Base-by-base conservation (phyloP, 30 jellyfish, hydroid and myxozoan genomes). In the Cassiopea andromeda region DNA sequence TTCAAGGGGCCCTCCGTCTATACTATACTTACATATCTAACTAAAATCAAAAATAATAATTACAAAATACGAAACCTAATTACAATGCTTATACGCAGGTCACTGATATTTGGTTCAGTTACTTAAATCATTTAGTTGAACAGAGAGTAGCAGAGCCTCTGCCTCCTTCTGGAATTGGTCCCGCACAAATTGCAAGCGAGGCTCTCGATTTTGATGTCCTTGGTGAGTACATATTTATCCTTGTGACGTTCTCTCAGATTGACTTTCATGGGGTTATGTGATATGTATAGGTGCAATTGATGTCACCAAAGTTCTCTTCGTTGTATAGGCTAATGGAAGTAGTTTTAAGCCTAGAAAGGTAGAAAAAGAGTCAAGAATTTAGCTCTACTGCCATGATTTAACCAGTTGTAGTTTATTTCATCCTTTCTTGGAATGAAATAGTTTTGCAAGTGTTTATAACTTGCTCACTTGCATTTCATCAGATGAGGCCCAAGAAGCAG, bases 401-500 rank as follows among this genome's bases (percentile, higher is more conserved):
- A 27, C 38, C 38, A 27, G 38, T 27, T 27, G 38, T 27, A 27
- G 64, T 54, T 54, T 10, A 54, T 54, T 54, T 54, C 64, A 54
- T 3, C 64, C 7, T 54, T 54, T 54, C 64, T 54, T 54, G 64
- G 12, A 10, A 6, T 54, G 7, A 54, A 54, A 54, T 54, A 3
- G 38, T 27, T 27, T 27, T 27, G 38, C 64, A 54, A 10, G 10
- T 54, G 64, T 54, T 3, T 3, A 54, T 54, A 10, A 54, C 64
- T 54, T 54, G 12, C 45, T 90, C 44, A 44, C 44, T 54, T 54
- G 12, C 15, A 2, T 69, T 13, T 1, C 67, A 57, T 17, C 78
- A 95, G 99, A 91, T 71, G 99, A 95, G 73, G 99, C 97, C 13
- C 94, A 95, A 84, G 99, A 91, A 47, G 99, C 99, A 1, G 99